phyloP scores from a whole-genome alignment of 2,113 vertebrate genomes.

The Hipposideros armiger region DNA sequence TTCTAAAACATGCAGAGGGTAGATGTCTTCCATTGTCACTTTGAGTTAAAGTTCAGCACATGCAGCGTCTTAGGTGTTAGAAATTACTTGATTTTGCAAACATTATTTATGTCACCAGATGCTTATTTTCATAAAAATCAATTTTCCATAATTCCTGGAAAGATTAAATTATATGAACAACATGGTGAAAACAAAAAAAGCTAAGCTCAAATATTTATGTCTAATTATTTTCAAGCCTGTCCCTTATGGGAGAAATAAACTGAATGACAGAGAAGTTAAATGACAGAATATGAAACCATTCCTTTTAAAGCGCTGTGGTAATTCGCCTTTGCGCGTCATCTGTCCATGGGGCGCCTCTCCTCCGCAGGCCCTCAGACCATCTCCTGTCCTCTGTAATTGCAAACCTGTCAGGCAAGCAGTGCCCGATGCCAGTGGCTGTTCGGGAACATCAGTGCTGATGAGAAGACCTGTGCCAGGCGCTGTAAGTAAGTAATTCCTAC shows the following conservation, averaged over 20 bases:
- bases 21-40: conserved; percentile 1
- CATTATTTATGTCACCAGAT: conserved; percentile 52
- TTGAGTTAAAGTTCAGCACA: conserved; percentile 59
- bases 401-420: conserved; percentile 69
- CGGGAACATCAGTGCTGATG: conserved; percentile 77
- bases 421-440: conserved; percentile 50
- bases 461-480: conserved; percentile 78
- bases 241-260: not conserved
- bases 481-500: conserved; percentile 83
- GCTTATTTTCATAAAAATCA: conserved; percentile 69
- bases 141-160: conserved; percentile 57
- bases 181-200: not conserved
- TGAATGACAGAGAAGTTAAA: not conserved
- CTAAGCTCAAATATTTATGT: conserved; percentile 48
- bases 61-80: not conserved
- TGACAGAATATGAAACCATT: conserved; percentile 33
- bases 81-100: conserved; percentile 52
- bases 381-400: conserved; percentile 46
- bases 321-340: not conserved
- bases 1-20: not conserved
- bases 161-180: conserved; percentile 59
- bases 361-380: not conserved
- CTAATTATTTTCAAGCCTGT: conserved; percentile 7
- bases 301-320: not conserved
- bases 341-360: conserved; percentile 34